These are phyloP conservation scores for Calephelis nemesis DNA, from an alignment of 1,140 invertebrate genomes.

Conservation along the genomic window DNA sequence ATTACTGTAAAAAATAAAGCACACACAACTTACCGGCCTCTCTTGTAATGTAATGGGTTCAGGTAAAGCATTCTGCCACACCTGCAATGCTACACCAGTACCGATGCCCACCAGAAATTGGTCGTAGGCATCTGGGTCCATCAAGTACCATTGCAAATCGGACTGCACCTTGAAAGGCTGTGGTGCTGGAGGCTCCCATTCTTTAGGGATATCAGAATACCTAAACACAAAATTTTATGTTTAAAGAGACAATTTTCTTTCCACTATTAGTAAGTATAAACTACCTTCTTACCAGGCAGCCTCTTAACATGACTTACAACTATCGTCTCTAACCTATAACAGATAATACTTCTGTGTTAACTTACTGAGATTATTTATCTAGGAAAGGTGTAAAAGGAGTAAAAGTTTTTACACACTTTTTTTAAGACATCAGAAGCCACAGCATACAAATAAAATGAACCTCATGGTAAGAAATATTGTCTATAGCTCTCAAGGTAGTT, in stretches of 20 bases:
- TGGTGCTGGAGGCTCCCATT: conserved; percentile 94
- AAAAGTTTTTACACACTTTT: too few relatives aligned
- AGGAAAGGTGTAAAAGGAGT: too few relatives aligned
- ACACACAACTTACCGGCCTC: conserved; percentile 82
- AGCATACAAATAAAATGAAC: too few relatives aligned
- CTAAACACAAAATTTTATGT: conserved; percentile 65
- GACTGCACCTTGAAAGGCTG: conserved; percentile 92
- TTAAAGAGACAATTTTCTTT: not conserved
- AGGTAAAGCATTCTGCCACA: conserved; percentile 94
- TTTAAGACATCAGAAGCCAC: too few relatives aligned
- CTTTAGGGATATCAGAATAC: conserved; percentile 93
- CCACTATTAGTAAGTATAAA: too few relatives aligned
- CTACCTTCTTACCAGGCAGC: too few relatives aligned
- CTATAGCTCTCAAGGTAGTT: too few relatives aligned
- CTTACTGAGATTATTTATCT: too few relatives aligned
- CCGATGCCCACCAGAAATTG: conserved; percentile 95
- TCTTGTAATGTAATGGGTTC: conserved; percentile 92
- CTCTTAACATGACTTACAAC: too few relatives aligned
- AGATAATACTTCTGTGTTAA: too few relatives aligned
- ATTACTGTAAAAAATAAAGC: not conserved
- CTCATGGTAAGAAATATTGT: too few relatives aligned
- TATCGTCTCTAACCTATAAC: too few relatives aligned
- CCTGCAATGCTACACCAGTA: conserved; percentile 89
- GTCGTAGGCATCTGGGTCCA: conserved; percentile 96
- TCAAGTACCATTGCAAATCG: conserved; percentile 94